These are phyloP conservation scores for Stramonita haemastoma DNA, from an alignment of 2,888 invertebrate genomes.

Conservation along the genomic window DNA sequence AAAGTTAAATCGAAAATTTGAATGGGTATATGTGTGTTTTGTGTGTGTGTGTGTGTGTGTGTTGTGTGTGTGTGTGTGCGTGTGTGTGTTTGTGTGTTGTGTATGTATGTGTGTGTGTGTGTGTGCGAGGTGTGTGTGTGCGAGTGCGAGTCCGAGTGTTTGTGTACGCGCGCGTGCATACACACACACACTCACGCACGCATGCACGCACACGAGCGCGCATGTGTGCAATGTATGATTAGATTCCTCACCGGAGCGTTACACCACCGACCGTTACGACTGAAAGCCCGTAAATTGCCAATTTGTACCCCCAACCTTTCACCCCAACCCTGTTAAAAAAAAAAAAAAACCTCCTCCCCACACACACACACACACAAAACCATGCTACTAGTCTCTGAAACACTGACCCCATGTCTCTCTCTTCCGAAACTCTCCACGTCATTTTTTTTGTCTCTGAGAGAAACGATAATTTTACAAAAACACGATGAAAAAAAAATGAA, in stretches of 20 bases:
- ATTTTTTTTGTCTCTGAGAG: not conserved
- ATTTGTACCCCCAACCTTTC: not conserved
- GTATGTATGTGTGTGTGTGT: constrained; percentile 4
- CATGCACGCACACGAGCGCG: no score
- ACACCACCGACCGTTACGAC: not conserved
- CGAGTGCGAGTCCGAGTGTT: not conserved
- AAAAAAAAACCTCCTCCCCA: not conserved
- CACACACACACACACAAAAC: not conserved
- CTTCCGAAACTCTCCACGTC: not conserved
- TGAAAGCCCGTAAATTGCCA: constrained; percentile 29
- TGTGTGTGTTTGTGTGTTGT: no score
- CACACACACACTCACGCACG: no score
- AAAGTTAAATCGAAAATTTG: no score
- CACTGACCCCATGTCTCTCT: not conserved
- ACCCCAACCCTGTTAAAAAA: not conserved
- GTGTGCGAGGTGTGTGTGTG: constrained; percentile 1
- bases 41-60: not conserved
- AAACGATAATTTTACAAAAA: not conserved
- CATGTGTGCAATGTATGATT: not conserved
- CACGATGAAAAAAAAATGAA: not conserved
- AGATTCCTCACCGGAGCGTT: not conserved
- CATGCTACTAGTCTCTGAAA: no score
- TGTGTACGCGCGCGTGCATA: not conserved
- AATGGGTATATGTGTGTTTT: not conserved
- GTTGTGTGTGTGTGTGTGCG: not conserved